Conservation (phyloP, 2,113 vertebrate species). For the Probosciger aterrimus region DNA sequence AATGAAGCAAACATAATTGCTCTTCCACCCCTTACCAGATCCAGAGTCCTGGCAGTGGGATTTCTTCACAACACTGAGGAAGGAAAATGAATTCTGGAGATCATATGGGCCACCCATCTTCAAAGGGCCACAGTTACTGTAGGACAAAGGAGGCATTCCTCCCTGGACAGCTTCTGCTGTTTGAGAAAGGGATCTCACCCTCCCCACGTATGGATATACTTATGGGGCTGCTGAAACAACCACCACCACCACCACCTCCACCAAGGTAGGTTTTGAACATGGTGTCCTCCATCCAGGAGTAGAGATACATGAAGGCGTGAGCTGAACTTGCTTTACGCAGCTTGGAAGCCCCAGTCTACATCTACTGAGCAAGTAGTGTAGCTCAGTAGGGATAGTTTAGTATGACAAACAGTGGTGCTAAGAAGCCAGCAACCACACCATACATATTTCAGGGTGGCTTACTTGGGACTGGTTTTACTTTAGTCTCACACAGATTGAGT, state of each 20-base stretch:
- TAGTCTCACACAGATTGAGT: not conserved
- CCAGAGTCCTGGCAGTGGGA: not conserved
- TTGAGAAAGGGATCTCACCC: not conserved
- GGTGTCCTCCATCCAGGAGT: not conserved
- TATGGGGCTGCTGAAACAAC: not conserved
- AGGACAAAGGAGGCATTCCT: not conserved
- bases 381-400: rapidly evolving
- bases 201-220: not conserved
- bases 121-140: not conserved
- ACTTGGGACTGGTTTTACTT: not conserved
- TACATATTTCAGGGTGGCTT: not conserved
- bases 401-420: not conserved
- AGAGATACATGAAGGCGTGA: not conserved
- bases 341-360: rapidly evolving
- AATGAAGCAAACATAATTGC: not conserved
- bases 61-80: not conserved
- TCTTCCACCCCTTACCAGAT: not conserved
- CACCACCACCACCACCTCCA: not conserved
- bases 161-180: not conserved
- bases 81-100: not conserved
- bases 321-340: not conserved
- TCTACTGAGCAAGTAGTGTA: not conserved
- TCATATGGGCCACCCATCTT: not conserved
- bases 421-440: not conserved
- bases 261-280: not conserved